Conservation (phyloP, 2,797 vertebrate species). For the Ibycter americanus region DNA sequence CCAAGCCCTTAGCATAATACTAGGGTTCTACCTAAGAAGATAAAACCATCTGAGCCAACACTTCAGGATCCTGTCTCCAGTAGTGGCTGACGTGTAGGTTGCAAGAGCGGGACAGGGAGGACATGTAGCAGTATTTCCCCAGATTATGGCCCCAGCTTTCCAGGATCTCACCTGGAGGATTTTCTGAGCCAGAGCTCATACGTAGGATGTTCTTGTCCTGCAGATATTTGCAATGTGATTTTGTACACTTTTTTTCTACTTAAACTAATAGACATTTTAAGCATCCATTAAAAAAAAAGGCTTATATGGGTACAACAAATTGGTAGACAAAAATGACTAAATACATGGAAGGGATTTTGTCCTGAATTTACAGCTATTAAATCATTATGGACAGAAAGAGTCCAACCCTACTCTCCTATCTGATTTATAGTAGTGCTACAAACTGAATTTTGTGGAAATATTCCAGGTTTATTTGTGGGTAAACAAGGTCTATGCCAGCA, state of each 20-base stretch:
- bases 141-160: background rate
- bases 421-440: background rate
- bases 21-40: background rate
- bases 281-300: background rate
- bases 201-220: background rate
- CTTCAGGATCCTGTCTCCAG: background rate
- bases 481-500: background rate
- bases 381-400: background rate
- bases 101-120: background rate
- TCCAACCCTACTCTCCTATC: background rate
- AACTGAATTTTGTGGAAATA: background rate
- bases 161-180: background rate
- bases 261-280: background rate
- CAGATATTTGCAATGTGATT: background rate
- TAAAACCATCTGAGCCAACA: background rate
- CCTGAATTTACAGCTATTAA: background rate
- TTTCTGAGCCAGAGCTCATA: background rate
- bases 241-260: background rate
- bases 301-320: background rate
- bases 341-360: background rate
- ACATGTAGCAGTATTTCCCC: fast-evolving
- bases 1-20: background rate
- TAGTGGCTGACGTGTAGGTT: background rate
- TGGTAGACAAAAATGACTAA: background rate
- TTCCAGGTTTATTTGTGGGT: background rate